These are phyloP conservation scores for Dermatemys mawii DNA, from an alignment of 2,113 vertebrate genomes.

Conservation along the genomic window DNA sequence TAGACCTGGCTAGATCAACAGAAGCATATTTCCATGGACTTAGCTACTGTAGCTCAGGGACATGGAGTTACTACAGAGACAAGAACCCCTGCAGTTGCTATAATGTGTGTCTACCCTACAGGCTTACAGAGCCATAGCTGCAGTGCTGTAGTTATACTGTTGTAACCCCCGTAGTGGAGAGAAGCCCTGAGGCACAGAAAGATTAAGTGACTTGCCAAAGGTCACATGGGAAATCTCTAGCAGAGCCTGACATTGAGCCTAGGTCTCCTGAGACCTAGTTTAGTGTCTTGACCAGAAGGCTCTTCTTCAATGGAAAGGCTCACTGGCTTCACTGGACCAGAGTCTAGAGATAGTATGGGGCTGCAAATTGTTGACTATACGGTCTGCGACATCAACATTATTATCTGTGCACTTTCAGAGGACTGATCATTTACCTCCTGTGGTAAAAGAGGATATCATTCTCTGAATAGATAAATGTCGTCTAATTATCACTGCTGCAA, in stretches of 20 bases:
- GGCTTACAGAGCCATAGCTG: neutral
- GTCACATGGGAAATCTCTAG: neutral
- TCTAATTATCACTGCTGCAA: slow-evolving; percentile 49
- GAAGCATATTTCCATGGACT: neutral
- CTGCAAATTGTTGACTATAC: neutral
- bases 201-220: neutral
- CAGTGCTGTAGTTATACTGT: neutral
- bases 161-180: neutral
- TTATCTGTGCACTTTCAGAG: neutral
- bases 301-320: neutral
- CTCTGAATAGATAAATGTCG: slow-evolving; percentile 6
- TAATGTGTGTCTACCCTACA: neutral
- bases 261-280: neutral
- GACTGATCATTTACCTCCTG: neutral
- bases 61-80: neutral
- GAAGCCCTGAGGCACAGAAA: neutral
- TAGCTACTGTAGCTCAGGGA: neutral
- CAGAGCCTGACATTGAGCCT: fast-evolving
- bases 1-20: neutral
- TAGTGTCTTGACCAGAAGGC: neutral
- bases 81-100: neutral
- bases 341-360: neutral
- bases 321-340: neutral
- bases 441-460: neutral
- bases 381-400: neutral